phyloP scores from a whole-genome alignment of 2,113 vertebrate species.

The Ibidorhyncha struthersii region DNA sequence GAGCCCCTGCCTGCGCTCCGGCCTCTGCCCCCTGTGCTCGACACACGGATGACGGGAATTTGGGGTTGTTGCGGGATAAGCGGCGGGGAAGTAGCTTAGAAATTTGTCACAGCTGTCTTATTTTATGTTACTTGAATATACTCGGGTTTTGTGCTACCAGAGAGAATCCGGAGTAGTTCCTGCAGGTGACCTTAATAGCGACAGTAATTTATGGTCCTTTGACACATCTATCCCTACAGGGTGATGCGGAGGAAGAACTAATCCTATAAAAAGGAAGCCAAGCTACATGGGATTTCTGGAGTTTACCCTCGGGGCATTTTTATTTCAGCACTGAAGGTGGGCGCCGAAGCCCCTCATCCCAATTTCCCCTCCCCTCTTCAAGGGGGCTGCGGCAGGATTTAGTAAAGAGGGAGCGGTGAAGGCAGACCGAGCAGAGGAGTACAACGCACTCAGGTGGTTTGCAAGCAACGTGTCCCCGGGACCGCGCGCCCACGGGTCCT shows the following conservation, averaged over 20 bases:
- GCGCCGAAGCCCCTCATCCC: background rate
- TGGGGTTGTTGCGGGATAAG: background rate
- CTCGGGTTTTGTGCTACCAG: background rate
- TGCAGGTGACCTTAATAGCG: background rate
- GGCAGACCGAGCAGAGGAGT: background rate
- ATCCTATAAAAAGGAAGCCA: slow-evolving; percentile 18
- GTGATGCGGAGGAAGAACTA: background rate
- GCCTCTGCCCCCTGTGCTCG: background rate
- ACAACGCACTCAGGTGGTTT: background rate
- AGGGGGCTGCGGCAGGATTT: background rate
- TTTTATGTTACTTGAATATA: background rate
- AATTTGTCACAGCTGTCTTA: slow-evolving; percentile 1
- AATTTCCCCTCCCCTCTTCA: background rate
- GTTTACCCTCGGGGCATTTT: background rate
- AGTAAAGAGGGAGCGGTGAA: fast-evolving
- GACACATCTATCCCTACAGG: background rate
- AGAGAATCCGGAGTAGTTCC: background rate
- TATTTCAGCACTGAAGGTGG: background rate
- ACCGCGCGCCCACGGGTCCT: background rate
- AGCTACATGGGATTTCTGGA: background rate
- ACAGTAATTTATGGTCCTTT: background rate
- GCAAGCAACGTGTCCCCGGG: fast-evolving
- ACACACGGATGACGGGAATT: background rate
- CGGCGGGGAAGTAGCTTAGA: background rate
- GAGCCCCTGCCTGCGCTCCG: background rate